Percentiles rank a stretch among this genome's conserved stretches.
Evolutionary conservation across 2,888 invertebrate species (phyloP).

Genomic region (Trilocha varians): DNA sequence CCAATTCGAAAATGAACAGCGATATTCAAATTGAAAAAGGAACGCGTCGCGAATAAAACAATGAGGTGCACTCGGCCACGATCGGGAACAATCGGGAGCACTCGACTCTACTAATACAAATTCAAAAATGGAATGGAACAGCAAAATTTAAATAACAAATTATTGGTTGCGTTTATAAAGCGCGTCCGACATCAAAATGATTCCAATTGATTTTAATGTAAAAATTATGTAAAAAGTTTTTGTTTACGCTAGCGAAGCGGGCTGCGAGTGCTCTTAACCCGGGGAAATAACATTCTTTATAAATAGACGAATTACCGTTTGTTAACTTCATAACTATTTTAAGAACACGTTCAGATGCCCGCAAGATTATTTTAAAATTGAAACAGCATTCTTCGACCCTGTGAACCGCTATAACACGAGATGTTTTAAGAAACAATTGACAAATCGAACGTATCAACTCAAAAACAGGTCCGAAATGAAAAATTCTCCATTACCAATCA

Average conservation of each 20-base stretch:
- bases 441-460: slow-evolving; percentile 25
- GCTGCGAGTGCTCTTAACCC: not conserved
- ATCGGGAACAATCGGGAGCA: slow-evolving; percentile 35
- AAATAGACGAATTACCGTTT: not conserved
- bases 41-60: slow-evolving; percentile 65
- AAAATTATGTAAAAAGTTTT: slow-evolving; percentile 31
- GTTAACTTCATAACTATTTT: not conserved
- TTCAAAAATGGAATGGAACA: slow-evolving; percentile 58
- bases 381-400: not conserved
- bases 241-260: slow-evolving; percentile 1
- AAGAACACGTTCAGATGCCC: not conserved
- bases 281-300: not conserved
- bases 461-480: slow-evolving; percentile 29
- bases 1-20: slow-evolving; percentile 67
- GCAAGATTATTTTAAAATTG: not conserved
- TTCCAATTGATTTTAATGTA: slow-evolving; percentile 50
- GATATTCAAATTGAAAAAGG: slow-evolving; percentile 70
- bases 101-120: slow-evolving; percentile 39
- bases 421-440: slow-evolving; percentile 27
- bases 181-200: slow-evolving; percentile 47
- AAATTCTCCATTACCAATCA: slow-evolving; percentile 50
- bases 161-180: slow-evolving; percentile 52
- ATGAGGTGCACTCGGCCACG: slow-evolving; percentile 40
- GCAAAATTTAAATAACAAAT: slow-evolving; percentile 65
- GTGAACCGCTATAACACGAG: not conserved